phyloP scores from a whole-genome alignment of 2,113 vertebrate genomes.

The Alaudala cheleensis region DNA sequence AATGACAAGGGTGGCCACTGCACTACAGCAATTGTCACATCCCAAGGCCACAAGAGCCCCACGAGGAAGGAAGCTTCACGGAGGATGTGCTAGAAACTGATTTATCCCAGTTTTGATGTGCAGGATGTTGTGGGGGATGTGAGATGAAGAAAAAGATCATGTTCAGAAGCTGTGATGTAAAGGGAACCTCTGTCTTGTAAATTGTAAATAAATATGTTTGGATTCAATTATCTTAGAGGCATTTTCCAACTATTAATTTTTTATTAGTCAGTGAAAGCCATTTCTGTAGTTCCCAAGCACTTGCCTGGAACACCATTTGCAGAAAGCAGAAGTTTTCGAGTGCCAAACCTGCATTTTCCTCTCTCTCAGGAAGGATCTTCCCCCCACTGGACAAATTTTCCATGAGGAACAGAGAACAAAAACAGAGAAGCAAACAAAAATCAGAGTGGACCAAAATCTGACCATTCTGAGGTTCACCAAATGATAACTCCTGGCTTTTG shows the following conservation, averaged over 20 bases:
- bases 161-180: neutral
- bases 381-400: neutral
- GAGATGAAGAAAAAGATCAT: neutral
- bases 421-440: neutral
- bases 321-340: neutral
- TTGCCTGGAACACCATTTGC: neutral
- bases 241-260: neutral
- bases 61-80: rapidly evolving
- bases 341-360: neutral
- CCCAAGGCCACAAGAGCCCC: neutral
- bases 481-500: neutral
- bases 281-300: neutral
- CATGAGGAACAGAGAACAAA: neutral
- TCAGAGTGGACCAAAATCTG: neutral
- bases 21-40: rapidly evolving
- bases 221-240: neutral
- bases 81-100: neutral
- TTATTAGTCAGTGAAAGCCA: neutral
- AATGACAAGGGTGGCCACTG: neutral
- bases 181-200: neutral
- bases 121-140: neutral
- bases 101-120: neutral
- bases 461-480: neutral
- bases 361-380: neutral
- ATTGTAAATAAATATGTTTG: neutral